phyloP scores from a whole-genome alignment of 2,113 vertebrate genomes.

The Puma concolor region DNA sequence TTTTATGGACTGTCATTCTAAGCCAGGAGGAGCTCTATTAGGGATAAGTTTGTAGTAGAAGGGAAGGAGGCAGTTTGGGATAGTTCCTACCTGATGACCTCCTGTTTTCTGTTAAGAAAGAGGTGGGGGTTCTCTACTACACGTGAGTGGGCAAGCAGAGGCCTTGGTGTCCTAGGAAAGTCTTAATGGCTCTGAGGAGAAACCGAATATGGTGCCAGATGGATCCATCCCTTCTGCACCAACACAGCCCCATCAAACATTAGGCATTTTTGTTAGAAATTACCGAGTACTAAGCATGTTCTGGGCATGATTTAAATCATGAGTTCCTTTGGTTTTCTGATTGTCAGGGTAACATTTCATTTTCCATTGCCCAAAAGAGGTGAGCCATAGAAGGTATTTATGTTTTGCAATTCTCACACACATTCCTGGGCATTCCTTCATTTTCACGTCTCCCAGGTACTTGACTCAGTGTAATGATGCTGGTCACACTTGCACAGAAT shows the following conservation, averaged over 20 bases:
- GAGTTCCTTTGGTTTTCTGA: neutral
- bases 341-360: neutral
- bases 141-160: neutral
- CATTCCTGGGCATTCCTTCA: neutral
- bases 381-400: neutral
- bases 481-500: neutral
- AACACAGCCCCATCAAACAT: neutral
- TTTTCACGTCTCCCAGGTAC: neutral
- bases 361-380: conserved; percentile 26
- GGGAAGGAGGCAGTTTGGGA: neutral
- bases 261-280: neutral
- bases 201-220: neutral
- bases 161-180: neutral
- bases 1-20: neutral
- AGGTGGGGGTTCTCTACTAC: neutral
- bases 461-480: neutral
- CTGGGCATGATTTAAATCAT: neutral
- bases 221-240: neutral
- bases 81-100: neutral
- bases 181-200: neutral
- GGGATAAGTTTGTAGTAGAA: neutral
- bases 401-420: neutral
- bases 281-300: neutral
- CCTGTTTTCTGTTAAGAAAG: conserved; percentile 14
- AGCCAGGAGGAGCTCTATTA: neutral